Percentiles rank a stretch among this genome's conserved stretches.
These are phyloP conservation scores for Ptiloglossa arizonensis DNA, from an alignment of 1,140 invertebrate genomes.

Conservation along the genomic window DNA sequence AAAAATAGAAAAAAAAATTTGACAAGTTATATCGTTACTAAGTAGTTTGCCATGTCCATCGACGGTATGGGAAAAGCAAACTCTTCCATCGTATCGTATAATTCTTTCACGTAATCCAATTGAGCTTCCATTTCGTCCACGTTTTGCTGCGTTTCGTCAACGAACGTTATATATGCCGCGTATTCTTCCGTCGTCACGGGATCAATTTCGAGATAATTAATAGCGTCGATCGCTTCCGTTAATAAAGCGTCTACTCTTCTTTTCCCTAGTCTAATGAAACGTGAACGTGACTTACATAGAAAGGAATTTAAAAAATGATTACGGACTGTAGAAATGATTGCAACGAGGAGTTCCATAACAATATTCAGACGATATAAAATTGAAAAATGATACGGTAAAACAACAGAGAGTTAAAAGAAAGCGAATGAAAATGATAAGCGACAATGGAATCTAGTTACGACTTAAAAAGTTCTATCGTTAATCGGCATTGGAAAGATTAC, in stretches of 20 bases:
- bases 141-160: slow-evolving; percentile 84
- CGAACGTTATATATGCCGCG: slow-evolving; percentile 86
- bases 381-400: background rate
- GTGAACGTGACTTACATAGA: too few species aligned
- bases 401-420: background rate
- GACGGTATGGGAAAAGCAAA: slow-evolving; percentile 85
- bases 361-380: background rate
- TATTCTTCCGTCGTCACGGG: slow-evolving; percentile 85
- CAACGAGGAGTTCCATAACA: background rate
- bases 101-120: slow-evolving; percentile 87
- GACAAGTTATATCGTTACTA: slow-evolving; percentile 76
- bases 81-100: slow-evolving; percentile 88
- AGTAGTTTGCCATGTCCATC: slow-evolving; percentile 85
- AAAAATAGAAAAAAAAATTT: too few species aligned
- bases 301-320: background rate
- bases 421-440: too few species aligned
- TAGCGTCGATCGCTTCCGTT: slow-evolving; percentile 84
- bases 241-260: slow-evolving; percentile 84
- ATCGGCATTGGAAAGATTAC: too few species aligned
- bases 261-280: slow-evolving; percentile 82
- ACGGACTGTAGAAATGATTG: background rate
- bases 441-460: background rate
- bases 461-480: background rate
- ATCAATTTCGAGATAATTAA: slow-evolving; percentile 84
- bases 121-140: slow-evolving; percentile 85